phyloP scores from a whole-genome alignment of 2,113 vertebrate species.

The Corapipo altera region DNA sequence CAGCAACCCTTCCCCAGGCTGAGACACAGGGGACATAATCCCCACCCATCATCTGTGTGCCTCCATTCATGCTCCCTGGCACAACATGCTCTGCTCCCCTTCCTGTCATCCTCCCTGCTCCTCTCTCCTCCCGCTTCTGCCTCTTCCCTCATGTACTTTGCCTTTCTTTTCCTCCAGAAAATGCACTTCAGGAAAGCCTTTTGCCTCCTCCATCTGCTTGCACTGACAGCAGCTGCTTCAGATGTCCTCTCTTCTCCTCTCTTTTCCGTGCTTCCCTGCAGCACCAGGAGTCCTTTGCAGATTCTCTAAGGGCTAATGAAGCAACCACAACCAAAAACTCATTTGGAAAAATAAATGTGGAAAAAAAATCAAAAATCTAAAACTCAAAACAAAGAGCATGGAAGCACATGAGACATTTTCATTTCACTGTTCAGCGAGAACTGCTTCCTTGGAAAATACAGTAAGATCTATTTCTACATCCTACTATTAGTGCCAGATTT shows the following conservation, averaged over 20 bases:
- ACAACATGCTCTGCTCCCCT: background rate
- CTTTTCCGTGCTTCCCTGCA: background rate
- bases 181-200: background rate
- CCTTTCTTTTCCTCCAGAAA: background rate
- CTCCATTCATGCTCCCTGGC: too few species aligned
- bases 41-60: background rate
- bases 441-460: background rate
- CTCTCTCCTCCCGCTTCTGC: background rate
- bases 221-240: background rate
- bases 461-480: background rate
- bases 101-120: background rate
- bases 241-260: background rate
- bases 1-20: background rate
- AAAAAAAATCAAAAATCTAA: background rate
- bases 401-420: background rate
- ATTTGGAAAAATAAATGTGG: background rate
- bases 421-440: background rate
- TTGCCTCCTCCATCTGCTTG: background rate
- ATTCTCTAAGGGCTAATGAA: background rate
- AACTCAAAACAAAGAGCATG: background rate
- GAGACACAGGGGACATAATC: background rate
- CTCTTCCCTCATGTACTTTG: background rate
- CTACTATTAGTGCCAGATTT: background rate
- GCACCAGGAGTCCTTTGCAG: background rate
- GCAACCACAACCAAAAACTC: background rate